Percentiles rank a stretch among this genome's conserved stretches.
phyloP scores from a whole-genome alignment of 2,888 invertebrate species.

The Ophonus ardosiacus region DNA sequence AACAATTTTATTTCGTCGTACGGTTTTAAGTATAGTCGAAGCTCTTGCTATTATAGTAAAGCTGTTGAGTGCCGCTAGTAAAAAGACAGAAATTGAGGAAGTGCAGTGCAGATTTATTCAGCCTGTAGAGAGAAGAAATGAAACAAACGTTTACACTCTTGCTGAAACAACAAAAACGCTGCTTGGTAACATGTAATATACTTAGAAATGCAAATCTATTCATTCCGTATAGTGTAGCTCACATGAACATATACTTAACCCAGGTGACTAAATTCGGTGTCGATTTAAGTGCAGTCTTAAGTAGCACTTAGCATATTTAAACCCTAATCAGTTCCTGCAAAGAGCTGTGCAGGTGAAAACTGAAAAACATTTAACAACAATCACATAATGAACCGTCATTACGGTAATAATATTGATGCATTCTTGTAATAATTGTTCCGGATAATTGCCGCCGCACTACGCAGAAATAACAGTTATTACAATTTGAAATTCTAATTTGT shows the following conservation, averaged over 20 bases:
- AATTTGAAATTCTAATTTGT: constrained; percentile 58
- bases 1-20: neutral
- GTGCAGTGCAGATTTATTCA: neutral
- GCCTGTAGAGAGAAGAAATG: constrained; percentile 4
- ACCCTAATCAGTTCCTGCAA: constrained; percentile 22
- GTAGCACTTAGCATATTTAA: constrained; percentile 58
- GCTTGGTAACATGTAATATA: constrained; percentile 25
- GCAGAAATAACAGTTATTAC: constrained; percentile 57
- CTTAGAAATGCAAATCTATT: constrained; percentile 47
- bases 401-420: constrained; percentile 46
- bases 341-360: constrained; percentile 53
- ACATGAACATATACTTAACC: constrained; percentile 47
- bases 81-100: constrained; percentile 24
- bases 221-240: constrained; percentile 30
- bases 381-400: constrained; percentile 59
- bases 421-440: constrained; percentile 54
- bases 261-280: constrained; percentile 54
- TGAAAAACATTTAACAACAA: constrained; percentile 55
- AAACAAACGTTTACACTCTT: constrained; percentile 10
- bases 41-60: neutral
- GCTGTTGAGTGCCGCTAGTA: neutral
- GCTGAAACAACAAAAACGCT: constrained; percentile 14
- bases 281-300: constrained; percentile 59
- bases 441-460: constrained; percentile 41
- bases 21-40: neutral